phyloP scores from a whole-genome alignment of 2,888 invertebrate genomes.

The Drosophila hamatofila region DNA sequence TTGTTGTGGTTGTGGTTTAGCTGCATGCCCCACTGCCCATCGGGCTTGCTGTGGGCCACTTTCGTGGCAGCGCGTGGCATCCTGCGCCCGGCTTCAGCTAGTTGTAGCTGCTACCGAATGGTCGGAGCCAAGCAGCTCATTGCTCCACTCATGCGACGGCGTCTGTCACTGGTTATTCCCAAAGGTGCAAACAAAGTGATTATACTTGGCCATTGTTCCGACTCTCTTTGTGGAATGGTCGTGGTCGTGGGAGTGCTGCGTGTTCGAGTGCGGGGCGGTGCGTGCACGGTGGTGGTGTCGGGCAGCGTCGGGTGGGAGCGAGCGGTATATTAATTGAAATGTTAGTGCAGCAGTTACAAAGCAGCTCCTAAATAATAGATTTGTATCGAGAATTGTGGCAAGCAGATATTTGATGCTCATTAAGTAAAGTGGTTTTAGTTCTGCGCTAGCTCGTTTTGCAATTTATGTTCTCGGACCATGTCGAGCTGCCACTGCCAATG shows the following conservation, averaged over 20 bases:
- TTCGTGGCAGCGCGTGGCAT: constrained; percentile 30
- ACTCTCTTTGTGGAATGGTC: constrained; percentile 56
- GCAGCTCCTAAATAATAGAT: constrained; percentile 81
- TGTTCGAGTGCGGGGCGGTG: constrained; percentile 31
- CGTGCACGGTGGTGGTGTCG: constrained; percentile 40
- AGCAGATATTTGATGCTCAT: constrained; percentile 83
- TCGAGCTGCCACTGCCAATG: constrained; percentile 20
- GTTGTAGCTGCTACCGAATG: constrained; percentile 4
- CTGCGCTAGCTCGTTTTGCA: constrained; percentile 55
- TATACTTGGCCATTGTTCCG: constrained; percentile 80
- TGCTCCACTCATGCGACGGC: constrained; percentile 66
- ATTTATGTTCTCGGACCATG: constrained; percentile 55
- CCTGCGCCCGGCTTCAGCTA: constrained; percentile 24
- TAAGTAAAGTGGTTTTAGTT: constrained; percentile 84
- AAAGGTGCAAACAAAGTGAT: constrained; percentile 84
- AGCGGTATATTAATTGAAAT: constrained; percentile 74
- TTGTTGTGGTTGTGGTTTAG: constrained; percentile 8
- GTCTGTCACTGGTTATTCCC: constrained; percentile 81
- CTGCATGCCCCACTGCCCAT: constrained; percentile 33
- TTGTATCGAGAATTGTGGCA: constrained; percentile 79
- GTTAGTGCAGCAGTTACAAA: constrained; percentile 68
- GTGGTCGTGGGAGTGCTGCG: constrained; percentile 44
- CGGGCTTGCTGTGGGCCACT: constrained; percentile 21
- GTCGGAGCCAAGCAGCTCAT: constrained; percentile 27
- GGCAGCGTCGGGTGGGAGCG: constrained; percentile 36